Evolutionary conservation across 2,888 invertebrate species (phyloP), one percentile per base, ranked within the genome.

Genomic region (Cryptus viduatorius): DNA sequence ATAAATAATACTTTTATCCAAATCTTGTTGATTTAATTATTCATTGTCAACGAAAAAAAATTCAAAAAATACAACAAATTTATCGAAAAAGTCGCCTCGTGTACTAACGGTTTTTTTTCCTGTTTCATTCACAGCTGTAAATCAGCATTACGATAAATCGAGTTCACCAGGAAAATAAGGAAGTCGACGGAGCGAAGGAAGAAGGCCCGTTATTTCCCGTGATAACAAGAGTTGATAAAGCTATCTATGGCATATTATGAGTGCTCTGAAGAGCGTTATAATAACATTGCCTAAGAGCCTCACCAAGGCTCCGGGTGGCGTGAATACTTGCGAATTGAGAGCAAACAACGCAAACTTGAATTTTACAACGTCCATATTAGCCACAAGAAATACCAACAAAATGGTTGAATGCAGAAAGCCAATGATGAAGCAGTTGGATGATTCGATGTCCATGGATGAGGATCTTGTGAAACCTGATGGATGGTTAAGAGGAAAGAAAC

Each of bases 401-500:
- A 75, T 65, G 46, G 76, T 79, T 67, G 86, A 87, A 8, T 50
- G 48, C n/a, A 79, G 68, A 24, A 85, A 85, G 72, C 77, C 84
- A 31, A 80, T 76, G 77, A 68, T 84, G 10, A 86, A 87, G 72
- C 86, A 87, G 46, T 50, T 87, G 5, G 89, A 89, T n/a, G 79
- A 88, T 0, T 53, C 72, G 65, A 82, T 84, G 72, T 75, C 79
- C 19, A 59, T 69, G n/a, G 87, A 87, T 3, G 87, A 88, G 7
- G 86, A 85, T 12, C 46, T 86, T 7, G 86, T 88, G 16, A 92
- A 91, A 72, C 82, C 88, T 4, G 91, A 92, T 46, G 86, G 89
- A 8, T 92, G 92, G 64, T 85, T 90, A 1, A 90, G 94, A 82
- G 94, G 95, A 1, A 96, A 96, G 87, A 98, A 98, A 92, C 95